Percentiles rank a stretch among this genome's conserved stretches.
These are phyloP conservation scores for Hoplostethus mediterraneus DNA, from an alignment of 2,797 vertebrate genomes.

Conservation along the genomic window DNA sequence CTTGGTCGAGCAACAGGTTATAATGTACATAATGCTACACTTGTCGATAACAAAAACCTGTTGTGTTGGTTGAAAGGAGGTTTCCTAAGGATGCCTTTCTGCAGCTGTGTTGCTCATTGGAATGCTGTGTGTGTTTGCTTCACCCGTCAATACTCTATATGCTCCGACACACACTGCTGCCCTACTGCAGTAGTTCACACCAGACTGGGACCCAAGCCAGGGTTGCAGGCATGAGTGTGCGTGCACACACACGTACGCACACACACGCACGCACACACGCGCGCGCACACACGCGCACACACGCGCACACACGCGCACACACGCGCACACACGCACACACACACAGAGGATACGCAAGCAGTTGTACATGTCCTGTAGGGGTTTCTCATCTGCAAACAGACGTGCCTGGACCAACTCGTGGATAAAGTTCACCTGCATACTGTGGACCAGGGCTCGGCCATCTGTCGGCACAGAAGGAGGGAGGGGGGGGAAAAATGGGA, in stretches of 20 bases:
- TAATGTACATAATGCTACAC: slow-evolving; percentile 18
- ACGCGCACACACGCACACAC: not conserved
- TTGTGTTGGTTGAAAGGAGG: slow-evolving; percentile 35
- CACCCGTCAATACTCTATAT: slow-evolving; percentile 72
- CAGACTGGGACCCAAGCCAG: slow-evolving; percentile 57
- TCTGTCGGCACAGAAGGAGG: slow-evolving; percentile 79
- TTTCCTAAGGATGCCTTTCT: slow-evolving; percentile 48
- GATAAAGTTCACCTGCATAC: slow-evolving; percentile 98
- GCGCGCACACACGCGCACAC: not conserved
- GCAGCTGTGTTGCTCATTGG: slow-evolving; percentile 75
- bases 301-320: not conserved
- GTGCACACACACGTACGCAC: not conserved
- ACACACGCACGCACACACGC: not conserved
- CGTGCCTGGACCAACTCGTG: slow-evolving; percentile 97
- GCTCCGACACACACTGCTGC: slow-evolving; percentile 50
- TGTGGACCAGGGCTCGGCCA: slow-evolving; percentile 96
- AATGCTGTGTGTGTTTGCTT: slow-evolving; percentile 63
- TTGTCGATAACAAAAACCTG: slow-evolving; percentile 41
- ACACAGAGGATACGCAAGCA: slow-evolving; percentile 96
- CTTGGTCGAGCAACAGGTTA: slow-evolving; percentile 2
- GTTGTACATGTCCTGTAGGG: slow-evolving; percentile 99
- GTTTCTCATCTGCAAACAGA: slow-evolving; percentile 98
- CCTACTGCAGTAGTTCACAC: slow-evolving; percentile 62
- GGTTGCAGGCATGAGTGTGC: slow-evolving; percentile 31
- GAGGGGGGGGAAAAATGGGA: not conserved